Base-by-base conservation (phyloP, 2,888 invertebrate genomes). In the Helobdella robusta region DNA sequence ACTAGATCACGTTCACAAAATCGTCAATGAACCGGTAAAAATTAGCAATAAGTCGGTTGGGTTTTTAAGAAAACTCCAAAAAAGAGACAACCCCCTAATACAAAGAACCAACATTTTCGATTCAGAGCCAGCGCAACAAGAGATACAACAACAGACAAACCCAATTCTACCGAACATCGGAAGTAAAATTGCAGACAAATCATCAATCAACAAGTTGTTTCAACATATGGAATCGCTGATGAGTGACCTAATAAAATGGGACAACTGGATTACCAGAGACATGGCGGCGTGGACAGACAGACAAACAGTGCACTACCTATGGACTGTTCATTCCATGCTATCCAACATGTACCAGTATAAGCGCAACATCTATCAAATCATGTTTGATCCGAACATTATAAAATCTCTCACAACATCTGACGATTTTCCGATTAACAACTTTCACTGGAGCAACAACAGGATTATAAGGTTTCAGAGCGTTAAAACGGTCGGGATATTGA, bases 331-430 rank as follows among this genome's bases (percentile, higher is more conserved):
- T 28, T 32, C n/a, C 1, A 56, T 56, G 56, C n/a, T 30, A n/a
- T 30, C 56, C 6, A 5, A n/a, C n/a, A n/a, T 56, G 25, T 56
- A 56, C 32, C 32, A 25, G 28, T 56, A 56, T 18, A 8, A 28
- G 32, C 25, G 56, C n/a, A 56, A 25, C 25, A 56, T 32, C 6
- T 56, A 56, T 18, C 56, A 56, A 30, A 30, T 56, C 56, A 56
- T 56, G 56, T 56, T 56, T 32, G 32, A 30, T 56, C n/a, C 28
- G 32, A 56, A 30, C 56, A 6, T 56, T 1, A 30, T 56, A 18
- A n/a, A n/a, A n/a, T 8, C n/a, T 25, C 32, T 56, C 5, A 32
- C 56, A 8, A n/a, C 32, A 11, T n/a, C 20, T 5, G 4, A n/a
- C 4, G 25, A n/a, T 30, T 25, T 56, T 6, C 56, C 56, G 25